Conservation (phyloP, 2,113 vertebrate species). For the Brachyistius frenatus region DNA sequence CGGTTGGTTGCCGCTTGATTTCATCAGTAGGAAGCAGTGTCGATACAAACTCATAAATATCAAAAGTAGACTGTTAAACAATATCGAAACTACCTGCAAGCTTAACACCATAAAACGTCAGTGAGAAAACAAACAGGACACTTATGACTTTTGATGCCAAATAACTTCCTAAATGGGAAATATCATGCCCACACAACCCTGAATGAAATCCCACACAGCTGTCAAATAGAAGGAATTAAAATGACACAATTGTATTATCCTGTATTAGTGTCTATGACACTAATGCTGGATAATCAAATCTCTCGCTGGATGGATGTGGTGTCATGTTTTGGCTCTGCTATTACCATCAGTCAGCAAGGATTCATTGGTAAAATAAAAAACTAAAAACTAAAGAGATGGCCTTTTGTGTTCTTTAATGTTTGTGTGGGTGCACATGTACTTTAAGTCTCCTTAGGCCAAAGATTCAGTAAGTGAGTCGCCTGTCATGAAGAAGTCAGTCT, state of each 20-base stretch:
- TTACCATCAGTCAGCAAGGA: slow-evolving; percentile 1
- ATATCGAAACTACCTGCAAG: too few species aligned
- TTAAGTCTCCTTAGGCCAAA: slow-evolving; percentile 39
- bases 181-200: not conserved
- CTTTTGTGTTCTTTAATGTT: slow-evolving; percentile 1
- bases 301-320: slow-evolving; percentile 1
- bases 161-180: not conserved
- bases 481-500: not conserved
- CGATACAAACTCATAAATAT: not conserved
- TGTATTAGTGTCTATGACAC: slow-evolving; percentile 8
- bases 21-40: not conserved
- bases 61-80: too few species aligned
- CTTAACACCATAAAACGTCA: too few species aligned
- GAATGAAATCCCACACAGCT: not conserved
- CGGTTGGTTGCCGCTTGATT: too few species aligned
- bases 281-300: slow-evolving; percentile 1
- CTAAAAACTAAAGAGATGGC: too few species aligned
- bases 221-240: not conserved
- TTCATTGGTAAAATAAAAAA: not conserved
- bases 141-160: not conserved
- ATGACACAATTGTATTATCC: slow-evolving; percentile 8
- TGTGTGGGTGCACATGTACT: slow-evolving; percentile 12
- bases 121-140: not conserved
- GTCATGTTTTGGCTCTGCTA: not conserved
- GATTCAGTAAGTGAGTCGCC: not conserved